phyloP scores from a whole-genome alignment of 2,888 invertebrate genomes.

The Marronus borbonicus region DNA sequence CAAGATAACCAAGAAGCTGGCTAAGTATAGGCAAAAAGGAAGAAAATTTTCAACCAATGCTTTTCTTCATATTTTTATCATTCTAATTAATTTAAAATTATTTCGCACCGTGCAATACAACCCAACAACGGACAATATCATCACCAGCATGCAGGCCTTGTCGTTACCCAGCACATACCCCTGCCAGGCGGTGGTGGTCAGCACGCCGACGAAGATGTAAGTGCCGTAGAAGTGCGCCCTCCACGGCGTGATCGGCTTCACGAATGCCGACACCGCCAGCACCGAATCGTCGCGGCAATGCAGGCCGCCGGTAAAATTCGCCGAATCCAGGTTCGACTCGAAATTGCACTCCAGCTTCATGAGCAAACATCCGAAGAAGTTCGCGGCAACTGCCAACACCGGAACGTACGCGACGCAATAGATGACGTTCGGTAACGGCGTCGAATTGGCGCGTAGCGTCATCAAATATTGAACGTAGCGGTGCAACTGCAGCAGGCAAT shows the following conservation, averaged over 20 bases:
- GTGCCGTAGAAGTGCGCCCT: slow-evolving; percentile 41
- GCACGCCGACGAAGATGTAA: slow-evolving; percentile 21
- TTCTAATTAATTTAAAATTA: too few relatives aligned
- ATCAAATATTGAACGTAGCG: slow-evolving; percentile 51
- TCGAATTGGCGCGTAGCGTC: background rate
- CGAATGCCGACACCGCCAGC: slow-evolving; percentile 23
- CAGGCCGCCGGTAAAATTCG: background rate
- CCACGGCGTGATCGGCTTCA: slow-evolving; percentile 37
- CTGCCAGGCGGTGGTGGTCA: slow-evolving; percentile 49
- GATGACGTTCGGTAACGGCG: background rate
- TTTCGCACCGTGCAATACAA: slow-evolving; percentile 7
- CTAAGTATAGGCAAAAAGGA: too few relatives aligned
- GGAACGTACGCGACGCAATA: slow-evolving; percentile 40
- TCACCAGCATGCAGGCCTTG: slow-evolving; percentile 7
- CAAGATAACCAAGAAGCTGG: too few relatives aligned
- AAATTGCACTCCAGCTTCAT: slow-evolving; percentile 46
- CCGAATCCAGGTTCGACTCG: background rate
- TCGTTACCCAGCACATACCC: slow-evolving; percentile 10
- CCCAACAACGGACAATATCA: slow-evolving; percentile 22
- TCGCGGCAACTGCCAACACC: slow-evolving; percentile 34
- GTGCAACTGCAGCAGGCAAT: slow-evolving; percentile 52
- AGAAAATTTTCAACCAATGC: too few relatives aligned
- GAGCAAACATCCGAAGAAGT: slow-evolving; percentile 37
- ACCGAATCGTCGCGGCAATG: slow-evolving; percentile 32
- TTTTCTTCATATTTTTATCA: too few relatives aligned